A percentile compares a stretch with the other conserved stretches of the same genome.
These are phyloP conservation scores for Platerodrilus igneus DNA, from an alignment of 2,888 invertebrate species.

Conservation along the genomic window DNA sequence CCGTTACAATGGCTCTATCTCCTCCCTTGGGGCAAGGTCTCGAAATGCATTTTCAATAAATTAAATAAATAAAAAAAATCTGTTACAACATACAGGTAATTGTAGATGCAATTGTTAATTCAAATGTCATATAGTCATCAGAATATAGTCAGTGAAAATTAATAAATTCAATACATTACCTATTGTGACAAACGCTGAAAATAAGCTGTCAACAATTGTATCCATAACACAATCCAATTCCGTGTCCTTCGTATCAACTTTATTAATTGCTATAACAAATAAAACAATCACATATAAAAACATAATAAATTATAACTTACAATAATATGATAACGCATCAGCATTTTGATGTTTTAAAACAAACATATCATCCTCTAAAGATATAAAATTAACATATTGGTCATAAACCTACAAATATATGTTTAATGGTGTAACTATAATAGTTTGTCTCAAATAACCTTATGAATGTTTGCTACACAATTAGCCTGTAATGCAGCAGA, in stretches of 20 bases:
- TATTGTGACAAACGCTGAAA: conserved; percentile 95
- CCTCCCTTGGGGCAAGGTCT: too few species aligned
- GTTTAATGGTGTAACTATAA: conserved; percentile 3
- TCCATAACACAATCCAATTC: conserved; percentile 96
- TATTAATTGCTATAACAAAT: conserved; percentile 75
- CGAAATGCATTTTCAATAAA: too few species aligned
- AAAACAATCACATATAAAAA: background rate
- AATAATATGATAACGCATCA: conserved; percentile 88
- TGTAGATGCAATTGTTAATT: too few species aligned
- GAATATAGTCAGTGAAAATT: too few species aligned
- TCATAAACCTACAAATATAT: conserved; percentile 71
- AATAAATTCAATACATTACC: too few species aligned
- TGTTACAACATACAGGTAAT: too few species aligned
- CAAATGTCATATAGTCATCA: too few species aligned
- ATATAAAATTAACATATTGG: conserved; percentile 98
- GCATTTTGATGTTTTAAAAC: conserved; percentile 89
- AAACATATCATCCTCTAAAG: conserved; percentile 96
- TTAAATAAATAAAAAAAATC: too few species aligned
- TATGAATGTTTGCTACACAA: conserved; percentile 86
- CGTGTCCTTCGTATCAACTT: conserved; percentile 87
- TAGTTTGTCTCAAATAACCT: conserved; percentile 50
- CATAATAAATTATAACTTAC: conserved; percentile 48
- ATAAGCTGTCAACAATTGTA: conserved; percentile 90
- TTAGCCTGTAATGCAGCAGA: conserved; percentile 86
- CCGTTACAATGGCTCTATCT: too few species aligned